Percentiles rank a stretch among this genome's conserved stretches.
phyloP scores from a whole-genome alignment of 2,888 invertebrate genomes.

The Pilophorus perplexus region DNA sequence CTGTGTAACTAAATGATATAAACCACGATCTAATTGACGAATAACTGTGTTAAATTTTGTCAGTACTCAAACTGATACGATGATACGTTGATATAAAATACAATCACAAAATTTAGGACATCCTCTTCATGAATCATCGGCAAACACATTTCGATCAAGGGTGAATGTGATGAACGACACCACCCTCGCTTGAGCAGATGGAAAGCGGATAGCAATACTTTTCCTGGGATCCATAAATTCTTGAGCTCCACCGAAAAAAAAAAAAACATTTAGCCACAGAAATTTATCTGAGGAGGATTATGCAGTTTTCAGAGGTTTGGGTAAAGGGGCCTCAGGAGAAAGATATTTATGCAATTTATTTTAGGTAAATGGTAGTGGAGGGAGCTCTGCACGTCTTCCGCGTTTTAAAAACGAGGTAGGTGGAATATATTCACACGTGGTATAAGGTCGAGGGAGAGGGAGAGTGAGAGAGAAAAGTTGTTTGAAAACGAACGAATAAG shows the following conservation, averaged over 20 bases:
- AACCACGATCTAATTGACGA: too few relatives aligned
- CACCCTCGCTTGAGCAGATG: too few relatives aligned
- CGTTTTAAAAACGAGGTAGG: not conserved
- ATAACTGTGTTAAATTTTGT: too few relatives aligned
- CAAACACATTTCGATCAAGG: too few relatives aligned
- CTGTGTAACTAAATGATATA: too few relatives aligned
- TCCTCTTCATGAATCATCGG: too few relatives aligned
- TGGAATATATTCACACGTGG: conserved; percentile 2
- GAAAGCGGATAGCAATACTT: too few relatives aligned
- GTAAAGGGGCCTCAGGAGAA: not conserved
- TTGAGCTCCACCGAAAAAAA: not conserved
- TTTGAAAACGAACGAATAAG: conserved; percentile 12
- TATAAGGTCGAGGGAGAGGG: not conserved
- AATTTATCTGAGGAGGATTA: not conserved
- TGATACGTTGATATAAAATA: too few relatives aligned
- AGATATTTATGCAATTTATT: conserved; percentile 9
- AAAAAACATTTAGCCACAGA: not conserved
- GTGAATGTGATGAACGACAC: too few relatives aligned
- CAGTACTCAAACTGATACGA: too few relatives aligned
- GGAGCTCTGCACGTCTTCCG: not conserved
- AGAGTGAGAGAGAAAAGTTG: not conserved
- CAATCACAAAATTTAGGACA: too few relatives aligned
- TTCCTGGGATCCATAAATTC: conserved; percentile 6
- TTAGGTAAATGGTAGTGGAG: not conserved
- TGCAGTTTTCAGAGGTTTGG: not conserved